These are phyloP conservation scores for Eueremaeus valkanovi DNA, from an alignment of 2,888 invertebrate species.

Conservation along the genomic window DNA sequence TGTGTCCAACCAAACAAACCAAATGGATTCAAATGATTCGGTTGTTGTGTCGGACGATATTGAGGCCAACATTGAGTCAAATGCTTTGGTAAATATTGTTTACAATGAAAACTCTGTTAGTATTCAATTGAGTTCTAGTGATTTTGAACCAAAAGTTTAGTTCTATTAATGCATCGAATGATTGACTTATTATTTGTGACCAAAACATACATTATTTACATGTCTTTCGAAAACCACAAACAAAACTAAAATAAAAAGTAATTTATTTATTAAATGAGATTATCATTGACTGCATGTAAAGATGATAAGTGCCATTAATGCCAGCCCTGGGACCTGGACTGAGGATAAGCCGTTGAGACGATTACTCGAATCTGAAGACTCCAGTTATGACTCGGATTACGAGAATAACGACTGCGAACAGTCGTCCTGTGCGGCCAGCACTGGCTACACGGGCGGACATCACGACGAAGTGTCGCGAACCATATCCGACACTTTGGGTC, in stretches of 20 bases:
- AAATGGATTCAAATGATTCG: constrained; percentile 8
- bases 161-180: too few species aligned
- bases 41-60: neutral
- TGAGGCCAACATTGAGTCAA: neutral
- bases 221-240: too few species aligned
- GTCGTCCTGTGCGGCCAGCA: neutral
- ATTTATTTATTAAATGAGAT: neutral
- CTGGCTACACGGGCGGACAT: neutral
- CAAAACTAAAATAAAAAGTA: too few species aligned
- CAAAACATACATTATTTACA: too few species aligned
- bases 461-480: constrained; percentile 77
- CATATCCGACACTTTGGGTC: constrained; percentile 75
- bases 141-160: neutral
- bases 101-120: neutral
- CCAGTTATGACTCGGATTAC: constrained; percentile 76
- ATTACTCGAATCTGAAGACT: constrained; percentile 62
- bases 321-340: constrained; percentile 17
- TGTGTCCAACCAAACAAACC: neutral
- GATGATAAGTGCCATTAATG: constrained; percentile 16
- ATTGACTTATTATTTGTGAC: too few species aligned
- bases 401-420: constrained; percentile 55
- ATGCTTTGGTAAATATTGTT: constrained; percentile 8
- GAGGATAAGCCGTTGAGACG: constrained; percentile 38
- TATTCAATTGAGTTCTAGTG: neutral
- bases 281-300: neutral